Conservation (phyloP, 2,888 invertebrate species). For the Punctoribates punctum region DNA sequence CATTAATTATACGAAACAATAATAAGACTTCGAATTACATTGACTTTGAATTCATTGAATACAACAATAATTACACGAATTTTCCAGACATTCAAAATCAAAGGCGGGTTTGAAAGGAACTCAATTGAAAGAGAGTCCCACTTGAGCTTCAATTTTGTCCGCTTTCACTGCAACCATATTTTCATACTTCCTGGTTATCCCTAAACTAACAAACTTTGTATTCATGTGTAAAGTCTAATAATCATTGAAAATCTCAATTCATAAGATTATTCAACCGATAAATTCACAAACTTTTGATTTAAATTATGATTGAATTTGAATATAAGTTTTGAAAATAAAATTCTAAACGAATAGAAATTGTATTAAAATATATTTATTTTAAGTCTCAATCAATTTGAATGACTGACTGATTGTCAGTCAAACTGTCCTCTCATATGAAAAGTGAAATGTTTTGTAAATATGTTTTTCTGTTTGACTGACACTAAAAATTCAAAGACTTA, state of each 20-base stretch:
- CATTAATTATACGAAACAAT: slow-evolving; percentile 13
- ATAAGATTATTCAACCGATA: neutral
- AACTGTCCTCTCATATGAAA: neutral
- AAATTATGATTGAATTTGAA: neutral
- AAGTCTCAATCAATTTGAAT: neutral
- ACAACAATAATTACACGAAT: neutral
- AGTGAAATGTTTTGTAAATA: neutral
- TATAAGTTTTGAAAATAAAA: neutral
- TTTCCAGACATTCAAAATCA: neutral
- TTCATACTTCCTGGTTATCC: no score
- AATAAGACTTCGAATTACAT: neutral
- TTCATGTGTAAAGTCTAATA: neutral
- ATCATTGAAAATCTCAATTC: no score
- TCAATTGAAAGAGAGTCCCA: no score
- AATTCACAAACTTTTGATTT: neutral
- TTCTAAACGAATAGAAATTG: neutral
- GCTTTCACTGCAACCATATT: no score
- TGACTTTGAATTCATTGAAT: neutral
- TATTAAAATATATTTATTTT: neutral
- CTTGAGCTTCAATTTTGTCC: no score
- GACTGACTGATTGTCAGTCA: neutral
- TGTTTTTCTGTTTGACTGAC: no score
- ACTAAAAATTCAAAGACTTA: no score
- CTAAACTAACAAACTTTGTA: neutral
- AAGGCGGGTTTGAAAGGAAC: no score